Conservation (phyloP, 2,113 vertebrate species). For the Halichoerus grypus region DNA sequence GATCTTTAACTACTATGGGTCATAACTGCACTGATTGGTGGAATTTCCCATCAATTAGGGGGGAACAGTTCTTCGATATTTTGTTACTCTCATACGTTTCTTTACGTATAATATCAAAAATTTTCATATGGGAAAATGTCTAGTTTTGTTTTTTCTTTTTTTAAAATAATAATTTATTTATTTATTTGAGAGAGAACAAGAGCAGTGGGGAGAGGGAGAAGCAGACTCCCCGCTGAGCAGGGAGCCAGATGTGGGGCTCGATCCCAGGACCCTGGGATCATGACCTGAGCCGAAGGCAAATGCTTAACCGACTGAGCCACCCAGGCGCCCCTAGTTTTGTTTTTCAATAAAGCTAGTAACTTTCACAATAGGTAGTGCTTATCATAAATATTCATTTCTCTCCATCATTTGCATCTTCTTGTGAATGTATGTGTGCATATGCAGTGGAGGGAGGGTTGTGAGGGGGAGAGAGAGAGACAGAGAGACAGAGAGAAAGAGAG, state of each 20-base stretch:
- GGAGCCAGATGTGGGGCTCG: no score
- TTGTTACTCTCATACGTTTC: neutral
- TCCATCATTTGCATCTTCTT: neutral
- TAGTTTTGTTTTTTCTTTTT: neutral
- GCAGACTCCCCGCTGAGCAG: no score
- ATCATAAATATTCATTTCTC: neutral
- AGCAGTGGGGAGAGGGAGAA: no score
- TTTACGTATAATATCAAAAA: neutral
- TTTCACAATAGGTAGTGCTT: neutral
- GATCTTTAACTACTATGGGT: neutral
- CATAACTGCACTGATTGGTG: neutral
- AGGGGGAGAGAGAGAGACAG: no score
- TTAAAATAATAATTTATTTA: no score
- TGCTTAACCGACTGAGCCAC: no score
- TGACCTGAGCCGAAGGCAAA: no score
- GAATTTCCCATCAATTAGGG: neutral
- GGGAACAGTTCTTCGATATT: neutral
- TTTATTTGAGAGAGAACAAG: no score
- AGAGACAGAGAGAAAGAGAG: neutral
- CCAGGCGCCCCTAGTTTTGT: neutral
- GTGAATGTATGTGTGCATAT: neutral
- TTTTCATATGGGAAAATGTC: neutral
- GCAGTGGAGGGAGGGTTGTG: neutral
- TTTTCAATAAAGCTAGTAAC: slow-evolving; percentile 17
- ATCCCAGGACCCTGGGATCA: no score